Evolutionary conservation across 2,113 vertebrate genomes (phyloP), one percentile per base, ranked within the genome.

Genomic region (Okapia johnstoni): DNA sequence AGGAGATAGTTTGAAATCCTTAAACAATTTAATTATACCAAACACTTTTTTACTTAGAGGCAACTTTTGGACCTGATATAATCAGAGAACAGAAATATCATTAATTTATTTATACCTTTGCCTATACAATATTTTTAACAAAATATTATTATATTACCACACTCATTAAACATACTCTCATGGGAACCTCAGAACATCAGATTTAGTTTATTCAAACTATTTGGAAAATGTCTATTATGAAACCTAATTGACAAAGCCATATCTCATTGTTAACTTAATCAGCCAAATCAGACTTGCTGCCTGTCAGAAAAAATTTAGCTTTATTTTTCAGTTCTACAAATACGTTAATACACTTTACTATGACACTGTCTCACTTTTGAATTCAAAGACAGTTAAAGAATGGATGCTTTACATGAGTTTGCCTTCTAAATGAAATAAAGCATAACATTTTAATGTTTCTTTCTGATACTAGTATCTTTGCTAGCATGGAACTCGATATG

Each of bases 321-420:
- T 88, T 83, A 85, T 57, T 97, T 95, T 96, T 88, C 43, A 96
- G 52, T 90, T 96, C 93, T 94, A 70, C 81, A 96, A 96, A 88
- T 61, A 93, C 77, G 60, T 91, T 91, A 96, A 83, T 79, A 93
- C 46, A 88, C n/a, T 79, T 96, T 55, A 61, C 79, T 88, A 19
- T 83, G 92, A 83, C 83, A 36, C 15, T 50, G 33, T 84, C 57
- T 88, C 30, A 93, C 12, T 97, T 96, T 57, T 79, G 90, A 91
- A 55, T 96, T 96, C 54, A 33, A 94, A 87, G 33, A 66, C 19
- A 14, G 79, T 83, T 95, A 57, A 85, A 90, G 73, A 94, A 66
- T 77, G 50, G 23, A 57, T 92, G 48, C 30, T 84, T 92, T 55
- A 86, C 23, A 14, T 66, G 33, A 73, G 40, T 93, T 86, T 92